Evolutionary conservation across 2,797 vertebrate species (phyloP).

Genomic region (Sparus aurata): DNA sequence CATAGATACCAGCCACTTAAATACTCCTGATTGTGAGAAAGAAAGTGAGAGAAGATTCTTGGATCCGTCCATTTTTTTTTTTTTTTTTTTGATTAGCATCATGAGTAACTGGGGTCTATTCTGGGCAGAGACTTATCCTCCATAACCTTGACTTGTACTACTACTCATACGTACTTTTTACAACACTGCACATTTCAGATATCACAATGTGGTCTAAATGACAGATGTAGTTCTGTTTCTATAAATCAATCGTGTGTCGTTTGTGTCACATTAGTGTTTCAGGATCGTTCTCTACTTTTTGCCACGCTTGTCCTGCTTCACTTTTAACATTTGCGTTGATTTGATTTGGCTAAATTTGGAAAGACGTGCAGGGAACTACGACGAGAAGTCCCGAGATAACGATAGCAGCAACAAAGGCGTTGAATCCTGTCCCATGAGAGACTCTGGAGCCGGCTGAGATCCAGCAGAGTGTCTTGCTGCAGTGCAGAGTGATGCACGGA

Average conservation of each 20-base stretch:
- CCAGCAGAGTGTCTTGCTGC: constrained; percentile 29
- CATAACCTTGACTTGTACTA: too few species aligned
- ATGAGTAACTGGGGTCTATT: too few species aligned
- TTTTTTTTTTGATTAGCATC: too few species aligned
- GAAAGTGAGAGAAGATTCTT: too few species aligned
- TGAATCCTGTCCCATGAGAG: neutral
- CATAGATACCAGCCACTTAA: too few species aligned
- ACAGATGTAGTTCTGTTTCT: neutral
- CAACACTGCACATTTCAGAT: too few species aligned
- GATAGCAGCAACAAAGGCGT: neutral
- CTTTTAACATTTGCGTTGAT: neutral
- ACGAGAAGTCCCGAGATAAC: neutral
- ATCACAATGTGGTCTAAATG: neutral
- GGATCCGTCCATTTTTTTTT: too few species aligned
- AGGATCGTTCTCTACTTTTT: too few species aligned
- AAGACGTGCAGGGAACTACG: neutral
- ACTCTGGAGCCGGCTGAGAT: neutral
- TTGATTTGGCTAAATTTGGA: neutral
- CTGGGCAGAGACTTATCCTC: too few species aligned
- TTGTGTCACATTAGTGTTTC: neutral
- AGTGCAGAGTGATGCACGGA: constrained; percentile 37
- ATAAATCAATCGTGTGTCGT: neutral
- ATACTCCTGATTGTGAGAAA: too few species aligned
- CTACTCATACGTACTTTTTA: too few species aligned
- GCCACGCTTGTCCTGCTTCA: neutral